Percentiles rank a stretch among this genome's conserved stretches.
Conservation (phyloP, 2,113 vertebrate species). For the Vulpes vulpes region DNA sequence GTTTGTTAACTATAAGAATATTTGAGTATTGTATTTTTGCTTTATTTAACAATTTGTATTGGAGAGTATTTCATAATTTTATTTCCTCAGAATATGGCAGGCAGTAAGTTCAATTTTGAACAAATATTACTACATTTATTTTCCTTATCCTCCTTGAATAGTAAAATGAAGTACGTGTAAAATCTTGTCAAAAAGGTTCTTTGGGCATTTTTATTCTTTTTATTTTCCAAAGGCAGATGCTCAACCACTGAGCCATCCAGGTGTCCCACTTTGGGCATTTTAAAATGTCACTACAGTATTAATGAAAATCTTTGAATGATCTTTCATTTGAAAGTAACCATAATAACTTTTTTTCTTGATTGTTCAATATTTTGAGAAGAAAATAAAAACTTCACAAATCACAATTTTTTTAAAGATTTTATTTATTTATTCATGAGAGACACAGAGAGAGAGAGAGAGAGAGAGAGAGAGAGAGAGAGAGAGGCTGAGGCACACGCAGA, state of each 20-base stretch:
- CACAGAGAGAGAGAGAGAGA: too few relatives aligned
- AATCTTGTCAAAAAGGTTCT: constrained; percentile 27
- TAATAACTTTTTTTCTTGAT: not conserved
- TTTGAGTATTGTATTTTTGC: constrained; percentile 21
- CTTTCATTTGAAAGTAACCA: constrained; percentile 57
- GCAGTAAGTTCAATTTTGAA: constrained; percentile 47
- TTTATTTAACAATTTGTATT: constrained; percentile 13
- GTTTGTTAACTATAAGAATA: constrained; percentile 23
- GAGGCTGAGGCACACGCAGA: too few relatives aligned
- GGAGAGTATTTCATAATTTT: constrained; percentile 29
- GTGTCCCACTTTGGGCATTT: not conserved
- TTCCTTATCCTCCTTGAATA: constrained; percentile 23
- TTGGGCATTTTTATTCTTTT: not conserved
- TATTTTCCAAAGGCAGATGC: too few relatives aligned
- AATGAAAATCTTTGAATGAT: constrained; percentile 9
- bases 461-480: too few relatives aligned
- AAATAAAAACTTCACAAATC: not conserved
- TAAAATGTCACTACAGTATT: constrained; percentile 6
- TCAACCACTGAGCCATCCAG: too few relatives aligned
- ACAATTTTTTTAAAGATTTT: too few relatives aligned
- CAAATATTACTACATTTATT: not conserved
- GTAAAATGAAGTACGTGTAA: not conserved
- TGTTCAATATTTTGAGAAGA: constrained; percentile 56
- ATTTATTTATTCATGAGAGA: too few relatives aligned
- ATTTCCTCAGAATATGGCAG: constrained; percentile 12